phyloP scores from a whole-genome alignment of 1,140 invertebrate species.

The Eumaeus atala region DNA sequence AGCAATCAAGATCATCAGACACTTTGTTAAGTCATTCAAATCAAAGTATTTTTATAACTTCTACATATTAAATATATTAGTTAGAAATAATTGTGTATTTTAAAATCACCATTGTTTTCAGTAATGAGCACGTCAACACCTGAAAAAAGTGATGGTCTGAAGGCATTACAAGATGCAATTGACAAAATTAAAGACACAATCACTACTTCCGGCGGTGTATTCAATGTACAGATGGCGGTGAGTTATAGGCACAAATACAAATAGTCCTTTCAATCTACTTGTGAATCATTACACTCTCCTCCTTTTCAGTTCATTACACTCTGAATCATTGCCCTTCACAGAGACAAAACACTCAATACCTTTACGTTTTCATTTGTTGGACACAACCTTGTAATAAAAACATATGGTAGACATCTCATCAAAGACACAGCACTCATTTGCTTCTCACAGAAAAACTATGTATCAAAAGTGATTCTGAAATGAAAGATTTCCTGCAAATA shows the following conservation, averaged over 20 bases:
- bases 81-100: background rate
- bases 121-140: conserved; percentile 99
- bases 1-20: too few species aligned
- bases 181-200: conserved; percentile 92
- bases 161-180: conserved; percentile 91
- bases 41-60: background rate
- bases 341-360: too few species aligned
- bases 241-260: conserved; percentile 35
- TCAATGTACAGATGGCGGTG: conserved; percentile 96
- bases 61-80: background rate
- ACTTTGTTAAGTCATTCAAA: background rate
- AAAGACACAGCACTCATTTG: background rate
- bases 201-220: conserved; percentile 89
- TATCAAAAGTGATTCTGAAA: too few species aligned
- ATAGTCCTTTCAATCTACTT: too few species aligned
- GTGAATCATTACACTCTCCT: too few species aligned
- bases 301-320: too few species aligned
- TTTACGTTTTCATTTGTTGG: too few species aligned
- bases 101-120: conserved; percentile 34
- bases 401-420: too few species aligned
- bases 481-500: too few species aligned
- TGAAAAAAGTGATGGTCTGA: conserved; percentile 94
- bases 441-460: too few species aligned
- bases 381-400: too few species aligned
- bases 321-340: too few species aligned